Evolutionary conservation across 2,888 invertebrate genomes (phyloP), one percentile per base, ranked within the genome.

Genomic region (Parascotia fuliginaria): DNA sequence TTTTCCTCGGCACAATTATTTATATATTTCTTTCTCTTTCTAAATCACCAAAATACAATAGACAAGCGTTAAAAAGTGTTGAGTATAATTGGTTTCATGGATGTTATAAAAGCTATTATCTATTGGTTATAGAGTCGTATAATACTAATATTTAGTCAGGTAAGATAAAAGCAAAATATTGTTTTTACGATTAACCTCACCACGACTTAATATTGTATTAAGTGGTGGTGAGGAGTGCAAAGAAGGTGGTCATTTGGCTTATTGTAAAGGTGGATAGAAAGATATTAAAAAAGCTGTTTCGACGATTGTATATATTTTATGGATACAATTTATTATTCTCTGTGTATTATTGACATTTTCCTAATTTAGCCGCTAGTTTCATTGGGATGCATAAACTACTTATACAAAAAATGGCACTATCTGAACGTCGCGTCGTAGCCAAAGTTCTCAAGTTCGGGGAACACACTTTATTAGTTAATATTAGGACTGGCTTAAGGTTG

Each of bases 401-500:
- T 63, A 16, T 54, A 56, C 63, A 67, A 73, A 75, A 73, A 75
- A 65, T 70, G 70, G 67, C 60, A 53, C 65, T 75, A 68, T 77
- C 45, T 70, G 75, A 77, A 66, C 58, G 34, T 67, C 67, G 50
- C 58, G 34, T 67, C 67, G 50, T 57, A 60, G 62, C 76, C 71
- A 70, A 65, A 63, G 51, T 63, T 61, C 76, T 70, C 69, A 65
- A 63, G 51, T 63, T 61, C 50, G 62, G 66, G 70, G 62, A 52
- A 70, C 64, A 65, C 52, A 61, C 56, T 60, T 55, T 58, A 55
- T 61, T 51, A 47, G 36, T 54, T 59, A 57, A 70, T 52, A 53
- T 67, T 70, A 76, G 70, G 71, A 75, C 60, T 77, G 75, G 75
- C 64, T 68, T 50, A 68, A 70, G 81, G 82, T 87, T 87, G 85